Evolutionary conservation across 2,888 invertebrate species (phyloP).

Genomic region (Sphaerophoria rueppellii): DNA sequence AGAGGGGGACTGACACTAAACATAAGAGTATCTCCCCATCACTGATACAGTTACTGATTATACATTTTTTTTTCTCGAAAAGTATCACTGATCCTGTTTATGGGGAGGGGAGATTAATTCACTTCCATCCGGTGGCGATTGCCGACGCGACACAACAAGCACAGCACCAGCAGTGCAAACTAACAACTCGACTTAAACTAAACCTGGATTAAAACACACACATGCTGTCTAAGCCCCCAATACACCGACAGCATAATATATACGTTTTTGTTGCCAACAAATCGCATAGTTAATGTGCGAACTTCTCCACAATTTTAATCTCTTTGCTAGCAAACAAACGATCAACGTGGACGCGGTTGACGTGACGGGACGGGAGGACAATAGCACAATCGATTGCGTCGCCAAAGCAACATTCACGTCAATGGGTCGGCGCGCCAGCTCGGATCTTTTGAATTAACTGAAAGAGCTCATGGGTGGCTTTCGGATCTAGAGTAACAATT

Average conservation of each 20-base stretch:
- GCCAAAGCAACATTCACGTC: neutral
- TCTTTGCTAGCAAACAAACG: slow-evolving; percentile 39
- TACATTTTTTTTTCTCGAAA: slow-evolving; percentile 17
- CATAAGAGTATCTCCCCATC: neutral
- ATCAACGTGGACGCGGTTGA: neutral
- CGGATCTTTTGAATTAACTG: neutral
- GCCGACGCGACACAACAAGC: neutral
- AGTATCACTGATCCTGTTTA: slow-evolving; percentile 65
- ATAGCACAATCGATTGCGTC: slow-evolving; percentile 60
- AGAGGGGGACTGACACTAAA: slow-evolving; percentile 25
- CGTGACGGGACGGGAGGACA: neutral
- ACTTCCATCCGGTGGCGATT: slow-evolving; percentile 60
- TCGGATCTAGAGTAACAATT: slow-evolving; percentile 60
- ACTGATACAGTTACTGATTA: slow-evolving; percentile 52
- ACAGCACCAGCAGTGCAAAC: neutral
- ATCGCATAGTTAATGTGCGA: slow-evolving; percentile 72
- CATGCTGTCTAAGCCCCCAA: neutral
- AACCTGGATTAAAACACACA: slow-evolving; percentile 65
- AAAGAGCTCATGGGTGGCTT: slow-evolving; percentile 58
- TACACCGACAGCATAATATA: neutral
- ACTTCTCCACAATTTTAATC: slow-evolving; percentile 69
- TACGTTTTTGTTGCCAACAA: slow-evolving; percentile 29
- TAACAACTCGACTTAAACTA: slow-evolving; percentile 32
- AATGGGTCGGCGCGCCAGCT: slow-evolving; percentile 28
- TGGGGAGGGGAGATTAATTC: slow-evolving; percentile 42